Evolutionary conservation across 1,140 invertebrate genomes (phyloP), one percentile per base, ranked within the genome.

Genomic region (Diachasmimorpha longicaudata): DNA sequence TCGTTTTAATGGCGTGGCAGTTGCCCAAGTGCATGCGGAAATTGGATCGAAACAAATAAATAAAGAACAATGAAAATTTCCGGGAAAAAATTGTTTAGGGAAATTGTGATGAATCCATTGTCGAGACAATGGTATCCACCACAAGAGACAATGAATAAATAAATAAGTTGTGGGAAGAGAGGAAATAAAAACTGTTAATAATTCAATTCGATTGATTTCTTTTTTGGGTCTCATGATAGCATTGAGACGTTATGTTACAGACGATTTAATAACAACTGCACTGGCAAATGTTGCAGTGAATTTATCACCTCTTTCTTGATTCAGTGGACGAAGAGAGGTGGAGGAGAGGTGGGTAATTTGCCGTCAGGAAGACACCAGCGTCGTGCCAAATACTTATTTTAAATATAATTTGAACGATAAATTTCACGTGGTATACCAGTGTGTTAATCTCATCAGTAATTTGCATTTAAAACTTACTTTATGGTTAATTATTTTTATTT

Each of bases 401-500:
- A 66, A 66, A 66, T 66, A 58, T 58, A 58, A 58, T 66, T 66
- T 66, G 9, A 6, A 66, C 58, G 58, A 66, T 31, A 31, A 66
- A 66, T 31, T 66, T 19, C 48, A n/a, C 1, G 48, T 46, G 44
- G 44, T 46, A n/a, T n/a, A 46, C 11, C 44, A 46, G 11, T 16
- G 48, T 52, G 48, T n/a, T 52, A 16, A 16, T 19, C n/a, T 19
- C 48, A 52, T 52, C 48, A 16, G 48, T 52, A n/a, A n/a, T 52
- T 52, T 52, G n/a, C 44, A 46, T 46, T 46, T 46, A 16, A 52
- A 52, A 19, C 48, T 19, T 6, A 9, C 13, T 52, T 52, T 52
- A 52, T 52, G 48, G 14, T 52, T 19, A 52, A 52, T 52, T 52
- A 52, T n/a, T 52, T n/a, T 52, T 52, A 52, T 9, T 52, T 52